Conservation (phyloP, 2,113 vertebrate species). For the Ictidomys tridecemlineatus region DNA sequence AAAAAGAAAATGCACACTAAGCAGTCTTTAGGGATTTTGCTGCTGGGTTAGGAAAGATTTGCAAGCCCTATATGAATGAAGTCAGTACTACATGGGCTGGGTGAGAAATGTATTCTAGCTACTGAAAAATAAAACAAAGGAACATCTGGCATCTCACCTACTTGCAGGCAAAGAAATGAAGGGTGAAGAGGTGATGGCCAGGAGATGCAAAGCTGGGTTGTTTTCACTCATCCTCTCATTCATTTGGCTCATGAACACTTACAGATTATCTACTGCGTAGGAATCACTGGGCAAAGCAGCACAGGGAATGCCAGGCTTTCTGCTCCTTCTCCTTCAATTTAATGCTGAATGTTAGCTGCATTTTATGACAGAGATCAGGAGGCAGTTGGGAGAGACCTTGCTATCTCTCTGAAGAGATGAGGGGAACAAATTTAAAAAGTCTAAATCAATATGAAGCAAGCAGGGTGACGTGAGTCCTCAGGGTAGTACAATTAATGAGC, state of each 20-base stretch:
- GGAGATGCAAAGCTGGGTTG: neutral
- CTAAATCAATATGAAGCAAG: neutral
- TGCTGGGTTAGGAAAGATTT: neutral
- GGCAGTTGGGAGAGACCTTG: neutral
- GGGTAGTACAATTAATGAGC: neutral
- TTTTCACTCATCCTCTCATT: neutral
- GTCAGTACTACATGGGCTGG: neutral
- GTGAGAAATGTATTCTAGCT: neutral
- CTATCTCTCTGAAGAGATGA: neutral
- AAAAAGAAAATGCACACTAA: neutral
- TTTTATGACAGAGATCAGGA: neutral
- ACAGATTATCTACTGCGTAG: neutral
- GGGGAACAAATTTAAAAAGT: neutral
- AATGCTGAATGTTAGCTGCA: neutral
- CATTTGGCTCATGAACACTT: neutral
- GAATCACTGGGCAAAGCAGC: neutral
- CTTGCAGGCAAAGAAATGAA: slow-evolving; percentile 1
- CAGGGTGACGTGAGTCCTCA: neutral
- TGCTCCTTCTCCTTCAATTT: neutral
- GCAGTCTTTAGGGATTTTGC: neutral
- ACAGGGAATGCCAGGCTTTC: neutral
- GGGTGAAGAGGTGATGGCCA: neutral
- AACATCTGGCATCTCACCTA: neutral
- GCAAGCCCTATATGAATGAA: neutral
- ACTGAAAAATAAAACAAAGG: neutral